Evolutionary conservation across 2,113 vertebrate genomes (phyloP).

Genomic region (Rhynchopsitta pachyrhyncha): DNA sequence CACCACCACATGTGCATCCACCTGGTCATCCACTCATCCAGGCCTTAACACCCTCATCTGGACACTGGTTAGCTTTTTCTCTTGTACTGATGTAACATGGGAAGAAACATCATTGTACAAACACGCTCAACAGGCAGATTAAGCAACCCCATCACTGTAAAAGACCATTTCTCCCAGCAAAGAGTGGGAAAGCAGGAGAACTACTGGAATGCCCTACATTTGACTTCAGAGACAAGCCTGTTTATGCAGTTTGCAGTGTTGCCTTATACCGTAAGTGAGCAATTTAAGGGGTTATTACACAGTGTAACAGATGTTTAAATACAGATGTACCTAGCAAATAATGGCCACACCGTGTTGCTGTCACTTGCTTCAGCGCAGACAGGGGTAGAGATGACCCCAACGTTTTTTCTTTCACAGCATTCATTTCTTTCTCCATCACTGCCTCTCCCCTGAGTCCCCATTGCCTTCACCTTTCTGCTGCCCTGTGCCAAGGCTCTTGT

Average conservation of each 20-base stretch:
- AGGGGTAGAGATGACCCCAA: neutral
- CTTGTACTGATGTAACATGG: neutral
- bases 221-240: neutral
- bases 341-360: neutral
- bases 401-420: neutral
- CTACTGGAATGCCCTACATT: neutral
- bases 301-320: slow-evolving; percentile 8
- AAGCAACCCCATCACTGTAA: neutral
- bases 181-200: neutral
- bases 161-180: neutral
- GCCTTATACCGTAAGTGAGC: neutral
- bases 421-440: neutral
- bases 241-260: neutral
- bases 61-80: neutral
- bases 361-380: neutral
- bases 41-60: neutral
- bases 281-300: neutral
- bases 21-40: neutral
- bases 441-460: neutral
- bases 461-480: neutral
- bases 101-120: neutral
- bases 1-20: neutral
- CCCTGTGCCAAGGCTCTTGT: neutral
- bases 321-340: neutral
- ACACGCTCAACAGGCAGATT: neutral